phyloP scores from a whole-genome alignment of 1,140 invertebrate genomes.

The Bradysia coprophila region DNA sequence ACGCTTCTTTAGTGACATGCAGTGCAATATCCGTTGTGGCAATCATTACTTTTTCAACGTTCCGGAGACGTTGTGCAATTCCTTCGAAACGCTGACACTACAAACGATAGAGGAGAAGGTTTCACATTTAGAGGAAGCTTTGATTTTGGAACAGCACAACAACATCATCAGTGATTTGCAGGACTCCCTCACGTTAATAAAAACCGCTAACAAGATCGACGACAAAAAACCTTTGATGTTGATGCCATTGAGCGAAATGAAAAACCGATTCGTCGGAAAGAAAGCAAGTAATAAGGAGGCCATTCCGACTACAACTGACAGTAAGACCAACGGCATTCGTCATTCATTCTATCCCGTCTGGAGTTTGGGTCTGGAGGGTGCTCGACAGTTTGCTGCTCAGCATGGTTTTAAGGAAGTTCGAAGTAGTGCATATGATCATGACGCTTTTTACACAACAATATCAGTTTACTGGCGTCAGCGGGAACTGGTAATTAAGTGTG shows the following conservation, averaged over 20 bases:
- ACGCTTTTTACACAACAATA: not conserved
- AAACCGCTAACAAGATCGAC: not conserved
- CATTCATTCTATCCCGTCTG: not conserved
- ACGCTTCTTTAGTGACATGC: no score
- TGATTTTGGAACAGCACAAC: no score
- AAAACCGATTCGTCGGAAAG: not conserved
- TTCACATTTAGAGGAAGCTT: no score
- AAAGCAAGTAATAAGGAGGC: not conserved
- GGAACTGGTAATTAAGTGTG: not conserved
- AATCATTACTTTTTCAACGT: no score
- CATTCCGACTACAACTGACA: not conserved
- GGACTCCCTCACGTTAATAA: no score
- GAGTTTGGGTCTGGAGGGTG: not conserved
- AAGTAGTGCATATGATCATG: not conserved
- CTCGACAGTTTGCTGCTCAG: not conserved
- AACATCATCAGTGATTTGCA: no score
- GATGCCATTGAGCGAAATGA: not conserved
- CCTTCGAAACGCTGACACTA: no score
- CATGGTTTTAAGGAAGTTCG: not conserved
- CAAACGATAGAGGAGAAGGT: no score
- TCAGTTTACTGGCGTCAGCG: not conserved
- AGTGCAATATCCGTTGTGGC: no score
- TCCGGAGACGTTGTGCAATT: no score
- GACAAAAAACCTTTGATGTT: not conserved
- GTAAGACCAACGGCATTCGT: not conserved